Conservation (phyloP, 2,797 vertebrate genomes). For the Caiman crocodilus region DNA sequence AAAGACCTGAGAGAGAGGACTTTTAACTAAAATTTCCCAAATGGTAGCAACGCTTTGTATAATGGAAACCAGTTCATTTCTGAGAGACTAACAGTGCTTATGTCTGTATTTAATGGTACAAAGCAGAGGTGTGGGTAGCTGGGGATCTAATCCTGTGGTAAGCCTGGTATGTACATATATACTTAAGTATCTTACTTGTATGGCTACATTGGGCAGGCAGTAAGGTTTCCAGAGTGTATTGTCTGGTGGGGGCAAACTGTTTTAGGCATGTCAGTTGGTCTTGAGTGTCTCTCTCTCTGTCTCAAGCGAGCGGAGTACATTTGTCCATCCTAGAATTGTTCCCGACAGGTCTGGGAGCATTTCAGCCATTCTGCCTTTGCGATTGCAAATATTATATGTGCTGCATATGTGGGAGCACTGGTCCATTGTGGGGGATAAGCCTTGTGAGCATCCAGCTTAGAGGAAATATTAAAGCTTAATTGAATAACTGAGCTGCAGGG, state of each 20-base stretch:
- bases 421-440: not conserved
- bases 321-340: not conserved
- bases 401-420: not conserved
- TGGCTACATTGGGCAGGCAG: not conserved
- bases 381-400: not conserved
- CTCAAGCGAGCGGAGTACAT: not conserved
- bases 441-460: not conserved
- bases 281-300: not conserved
- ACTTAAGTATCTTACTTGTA: accelerated
- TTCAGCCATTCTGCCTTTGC: accelerated
- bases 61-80: not conserved
- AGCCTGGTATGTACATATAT: accelerated
- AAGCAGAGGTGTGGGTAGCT: not conserved
- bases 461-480: not conserved
- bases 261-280: not conserved
- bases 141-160: not conserved
- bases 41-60: not conserved
- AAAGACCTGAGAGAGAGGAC: not conserved
- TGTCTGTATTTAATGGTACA: not conserved
- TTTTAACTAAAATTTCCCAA: accelerated
- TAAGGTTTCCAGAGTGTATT: accelerated
- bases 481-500: not conserved
- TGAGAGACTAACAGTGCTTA: not conserved
- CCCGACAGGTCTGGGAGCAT: not conserved
- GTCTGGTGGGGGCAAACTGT: not conserved